Conservation (phyloP, 2,888 invertebrate genomes). For the Nemotelus pantherinus region DNA sequence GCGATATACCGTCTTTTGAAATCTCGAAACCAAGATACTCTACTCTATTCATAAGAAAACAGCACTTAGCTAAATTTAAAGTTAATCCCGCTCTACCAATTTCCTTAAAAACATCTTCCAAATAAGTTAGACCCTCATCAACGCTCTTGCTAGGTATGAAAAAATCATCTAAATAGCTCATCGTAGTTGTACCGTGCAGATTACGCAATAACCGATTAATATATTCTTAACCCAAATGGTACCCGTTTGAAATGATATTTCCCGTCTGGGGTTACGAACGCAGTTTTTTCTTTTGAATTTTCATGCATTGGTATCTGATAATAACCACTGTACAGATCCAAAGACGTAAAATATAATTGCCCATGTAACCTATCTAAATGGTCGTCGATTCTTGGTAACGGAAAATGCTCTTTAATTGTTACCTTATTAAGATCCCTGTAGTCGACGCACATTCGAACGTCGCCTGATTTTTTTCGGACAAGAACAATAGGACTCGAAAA, state of each 20-base stretch:
- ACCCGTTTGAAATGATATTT: conserved; percentile 48
- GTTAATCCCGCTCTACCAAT: conserved; percentile 41
- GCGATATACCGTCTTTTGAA: conserved; percentile 51
- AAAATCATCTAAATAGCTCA: conserved; percentile 47
- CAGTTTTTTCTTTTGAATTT: too few species aligned
- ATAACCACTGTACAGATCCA: too few species aligned
- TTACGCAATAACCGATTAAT: too few species aligned
- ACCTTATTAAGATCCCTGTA: conserved; percentile 58
- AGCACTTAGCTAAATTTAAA: conserved; percentile 52
- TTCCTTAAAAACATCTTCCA: conserved; percentile 25
- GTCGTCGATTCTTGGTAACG: too few species aligned
- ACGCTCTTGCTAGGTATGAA: conserved; percentile 41
- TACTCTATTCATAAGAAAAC: conserved; percentile 39
- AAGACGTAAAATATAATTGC: too few species aligned
- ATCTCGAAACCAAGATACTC: conserved; percentile 54
- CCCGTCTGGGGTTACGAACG: too few species aligned
- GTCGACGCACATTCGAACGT: conserved; percentile 56
- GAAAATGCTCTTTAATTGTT: conserved; percentile 43
- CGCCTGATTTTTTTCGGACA: background rate
- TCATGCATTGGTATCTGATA: too few species aligned
- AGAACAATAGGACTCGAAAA: too few species aligned
- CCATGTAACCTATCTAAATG: too few species aligned
- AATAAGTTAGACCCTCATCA: conserved; percentile 2
- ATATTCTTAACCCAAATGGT: conserved; percentile 59
- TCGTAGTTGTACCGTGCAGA: background rate